Evolutionary conservation across 2,113 vertebrate genomes (phyloP), one percentile per base, ranked within the genome.

Genomic region (Salvelinus sp.): DNA sequence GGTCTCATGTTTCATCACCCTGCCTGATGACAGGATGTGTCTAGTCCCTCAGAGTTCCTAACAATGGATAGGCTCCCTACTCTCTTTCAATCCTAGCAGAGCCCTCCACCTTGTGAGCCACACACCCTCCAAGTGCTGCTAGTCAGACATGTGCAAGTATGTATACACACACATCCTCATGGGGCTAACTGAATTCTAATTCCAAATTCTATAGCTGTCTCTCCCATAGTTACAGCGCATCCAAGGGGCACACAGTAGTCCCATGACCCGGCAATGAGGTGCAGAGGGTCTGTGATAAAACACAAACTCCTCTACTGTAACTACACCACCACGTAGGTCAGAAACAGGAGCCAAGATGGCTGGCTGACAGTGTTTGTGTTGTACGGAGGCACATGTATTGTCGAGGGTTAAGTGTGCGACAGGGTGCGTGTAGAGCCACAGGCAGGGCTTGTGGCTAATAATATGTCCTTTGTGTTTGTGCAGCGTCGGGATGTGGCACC

Each of bases 401-500:
- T 23, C 58, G 10, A 16, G 58, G 58, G n/a, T n/a, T 62, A 22
- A 62, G 58, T 9, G 20, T 44, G 64, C 1, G 64, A n/a, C 38
- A 44, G 38, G 38, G 38, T 44, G 2, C 9, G 38, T 44, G 38
- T 44, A 2, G 38, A 44, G 38, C 38, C 64, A 33, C 1, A 7
- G 28, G 18, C 30, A 38, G 16, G 28, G 66, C 67, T 63, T 58
- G 18, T 14, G 1, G 75, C 5, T 70, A 23, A 74, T 69, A 72
- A 58, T 65, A 47, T 66, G 20, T 27, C 28, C 30, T 70, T 78
- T 74, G 33, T 85, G 6, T 69, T 71, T 54, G 48, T 48, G 72
- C 58, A 69, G 14, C 2, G 0, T 75, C 48, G 91, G 93, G 88
- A 10, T 96, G 95, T 25, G 88, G 89, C 30, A 91, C 89, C 28